Base-by-base conservation (phyloP, 2,797 vertebrate species). In the Myripristis murdjan region DNA sequence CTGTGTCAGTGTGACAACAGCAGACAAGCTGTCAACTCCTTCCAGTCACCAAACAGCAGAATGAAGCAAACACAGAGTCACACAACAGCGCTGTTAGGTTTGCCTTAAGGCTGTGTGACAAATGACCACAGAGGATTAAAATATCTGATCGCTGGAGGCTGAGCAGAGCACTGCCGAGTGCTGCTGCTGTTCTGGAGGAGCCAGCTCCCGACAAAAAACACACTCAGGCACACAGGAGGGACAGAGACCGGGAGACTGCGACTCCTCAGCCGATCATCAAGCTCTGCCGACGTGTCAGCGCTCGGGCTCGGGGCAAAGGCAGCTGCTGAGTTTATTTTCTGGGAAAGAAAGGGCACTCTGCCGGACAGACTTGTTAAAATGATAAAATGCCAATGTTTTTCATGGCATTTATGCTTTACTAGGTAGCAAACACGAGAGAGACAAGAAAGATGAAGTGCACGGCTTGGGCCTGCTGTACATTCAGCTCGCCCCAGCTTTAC, bases 91-190 rank as follows among this genome's bases (percentile, higher is more conserved):
- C 26, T 60, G 58, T 44, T 18, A 41, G 58, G 18, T 60, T 59
- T 1, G 5, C 22, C 46, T 58, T 24, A 1, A 20, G 28, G 59
- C 72, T 44, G 28, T 11, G 14, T 37, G 70, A 79, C 46, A 56
- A 81, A 73, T 5, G 39, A 81, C 41, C 64, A 44, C 49, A 49
- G n/a, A 64, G 69, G 60, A 67, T 61, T 78, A 53, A 68, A 71
- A 68, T 67, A 78, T 66, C 69, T 56, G 66, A 65, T 65, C 37
- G 12, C 31, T 37, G 62, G 64, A 70, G 57, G 64, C 60, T 52
- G 46, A 74, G 73, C 58, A 84, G 69, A 53, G 56, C 26, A 72
- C 57, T 37, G 51, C n/a, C 20, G 43, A 23, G 28, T 48, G 51
- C 18, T 26, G 18, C 2, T n/a, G 26, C 18, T 57, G 56, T 57